Evolutionary conservation across 1,140 invertebrate genomes (phyloP), one percentile per base, ranked within the genome.

Genomic region (Zophobas atratus): DNA sequence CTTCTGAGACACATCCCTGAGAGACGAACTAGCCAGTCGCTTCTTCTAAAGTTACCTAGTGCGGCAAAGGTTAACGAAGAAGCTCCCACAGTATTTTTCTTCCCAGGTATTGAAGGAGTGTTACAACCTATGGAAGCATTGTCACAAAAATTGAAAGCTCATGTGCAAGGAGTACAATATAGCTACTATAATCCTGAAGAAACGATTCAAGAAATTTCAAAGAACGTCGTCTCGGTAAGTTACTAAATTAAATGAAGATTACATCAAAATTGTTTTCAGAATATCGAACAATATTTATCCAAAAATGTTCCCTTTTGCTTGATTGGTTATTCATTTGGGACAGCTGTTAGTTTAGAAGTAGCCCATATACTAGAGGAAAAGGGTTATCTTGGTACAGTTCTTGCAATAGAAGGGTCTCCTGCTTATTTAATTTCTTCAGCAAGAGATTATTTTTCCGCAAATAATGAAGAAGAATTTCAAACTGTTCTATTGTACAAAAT

Each of bases 81-180:
- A 5, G 33, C 51, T 6, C 67, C 78, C 6, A 32, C 39, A 48
- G 73, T 93, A 75, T 95, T 96, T 84, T 89, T 95, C 79, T 85
- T 96, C 39, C 95, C 95, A 73, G 94, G 95, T 32, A 88, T 97
- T 57, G 95, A 97, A 89, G 56, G 56, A 8, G 56, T 60, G 35
- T 60, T 60, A 2, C 34, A 36, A 6, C 36, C 56, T 60, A 36
- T 60, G 3, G 8, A 2, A 8, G 6, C 6, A 6, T n/a, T 60
- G 2, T 36, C 56, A 0, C 35, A 39, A 38, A 36, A 60, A 5
- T 3, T 60, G 1, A 38, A 60, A 4, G 56, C 56, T 2, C 56
- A 60, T 36, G 6, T 60, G n/a, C 38, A 38, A 6, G 56, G 56
- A 1, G 6, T 60, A 3, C 56, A 60, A 6, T 60, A 60, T 6